A percentile compares a stretch with the other conserved stretches of the same genome.
Conservation (phyloP, 2,113 vertebrate genomes). For the Parotia lawesii region DNA sequence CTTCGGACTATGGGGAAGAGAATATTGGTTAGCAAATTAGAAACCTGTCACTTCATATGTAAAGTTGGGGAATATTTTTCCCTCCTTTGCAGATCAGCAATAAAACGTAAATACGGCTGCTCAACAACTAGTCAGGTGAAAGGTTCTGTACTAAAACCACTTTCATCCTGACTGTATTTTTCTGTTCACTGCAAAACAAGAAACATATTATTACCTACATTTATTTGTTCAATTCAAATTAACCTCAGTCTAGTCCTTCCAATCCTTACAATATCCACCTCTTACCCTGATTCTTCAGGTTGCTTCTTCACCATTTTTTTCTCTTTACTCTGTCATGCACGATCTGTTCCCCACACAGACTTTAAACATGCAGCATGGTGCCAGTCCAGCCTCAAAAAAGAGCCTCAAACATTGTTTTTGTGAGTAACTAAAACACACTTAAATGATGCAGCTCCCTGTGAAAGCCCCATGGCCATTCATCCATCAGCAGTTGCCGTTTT, state of each 20-base stretch:
- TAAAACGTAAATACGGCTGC: background rate
- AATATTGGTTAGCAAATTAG: background rate
- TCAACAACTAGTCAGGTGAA: background rate
- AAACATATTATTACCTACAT: background rate
- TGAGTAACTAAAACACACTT: background rate
- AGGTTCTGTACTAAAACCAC: background rate
- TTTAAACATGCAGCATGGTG: background rate
- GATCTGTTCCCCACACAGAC: background rate
- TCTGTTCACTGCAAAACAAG: background rate
- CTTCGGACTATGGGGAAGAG: background rate
- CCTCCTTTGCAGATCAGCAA: background rate
- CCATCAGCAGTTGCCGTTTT: background rate
- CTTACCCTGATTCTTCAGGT: background rate
- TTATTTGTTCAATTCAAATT: background rate
- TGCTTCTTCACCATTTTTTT: background rate
- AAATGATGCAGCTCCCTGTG: background rate
- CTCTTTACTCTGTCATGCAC: background rate
- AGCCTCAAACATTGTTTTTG: background rate
- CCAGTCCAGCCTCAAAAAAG: background rate
- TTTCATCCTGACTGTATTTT: background rate
- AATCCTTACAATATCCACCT: background rate
- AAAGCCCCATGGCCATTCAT: background rate
- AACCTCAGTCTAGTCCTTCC: background rate
- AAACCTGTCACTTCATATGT: background rate
- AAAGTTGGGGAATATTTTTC: background rate